phyloP scores from a whole-genome alignment of 2,113 vertebrate species.

The Catharus bicknelli region DNA sequence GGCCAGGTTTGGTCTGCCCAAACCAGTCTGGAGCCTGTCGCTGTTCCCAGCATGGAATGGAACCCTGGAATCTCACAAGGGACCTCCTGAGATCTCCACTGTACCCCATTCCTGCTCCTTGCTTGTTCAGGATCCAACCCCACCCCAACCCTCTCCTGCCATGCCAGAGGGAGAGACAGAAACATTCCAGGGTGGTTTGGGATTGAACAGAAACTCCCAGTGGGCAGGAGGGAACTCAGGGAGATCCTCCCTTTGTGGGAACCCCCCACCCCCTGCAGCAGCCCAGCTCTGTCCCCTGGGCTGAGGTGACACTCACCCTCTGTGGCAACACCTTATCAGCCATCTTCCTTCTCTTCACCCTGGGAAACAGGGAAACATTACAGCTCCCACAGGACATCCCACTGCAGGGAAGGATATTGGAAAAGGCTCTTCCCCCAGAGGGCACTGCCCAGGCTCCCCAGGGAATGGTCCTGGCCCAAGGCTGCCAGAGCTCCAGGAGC shows the following conservation, averaged over 20 bases:
- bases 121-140: not conserved
- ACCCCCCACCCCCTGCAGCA: not conserved
- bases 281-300: fast-evolving
- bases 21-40: not conserved
- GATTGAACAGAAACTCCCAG: not conserved
- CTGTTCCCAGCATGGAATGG: not conserved
- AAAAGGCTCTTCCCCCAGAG: not conserved
- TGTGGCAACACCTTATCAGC: conserved; percentile 98
- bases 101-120: not conserved
- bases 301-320: conserved; percentile 79
- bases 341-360: conserved; percentile 96
- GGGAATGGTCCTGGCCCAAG: not conserved
- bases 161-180: not conserved
- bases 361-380: conserved; percentile 35
- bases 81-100: not conserved
- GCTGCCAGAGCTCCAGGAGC: not conserved
- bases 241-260: not conserved
- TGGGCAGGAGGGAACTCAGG: fast-evolving
- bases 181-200: not conserved
- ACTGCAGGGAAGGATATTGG: not conserved
- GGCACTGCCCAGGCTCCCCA: not conserved
- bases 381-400: not conserved
- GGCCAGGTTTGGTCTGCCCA: not conserved
- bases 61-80: no score
- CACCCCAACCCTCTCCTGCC: not conserved